Evolutionary conservation across 2,113 vertebrate genomes (phyloP).

Genomic region (Epinephelus fuscoguttatus): DNA sequence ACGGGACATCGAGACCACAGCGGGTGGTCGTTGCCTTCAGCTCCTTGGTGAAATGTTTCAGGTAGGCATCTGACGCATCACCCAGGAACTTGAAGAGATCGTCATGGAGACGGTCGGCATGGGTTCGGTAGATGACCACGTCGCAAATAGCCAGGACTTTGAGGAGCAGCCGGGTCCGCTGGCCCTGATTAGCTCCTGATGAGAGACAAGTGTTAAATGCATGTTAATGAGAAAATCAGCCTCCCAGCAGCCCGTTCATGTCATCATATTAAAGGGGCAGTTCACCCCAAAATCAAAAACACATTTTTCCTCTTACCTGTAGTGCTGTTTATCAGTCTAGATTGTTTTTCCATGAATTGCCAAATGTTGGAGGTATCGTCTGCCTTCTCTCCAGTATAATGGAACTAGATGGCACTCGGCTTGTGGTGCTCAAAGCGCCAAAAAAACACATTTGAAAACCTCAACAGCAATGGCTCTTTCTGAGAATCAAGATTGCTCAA

Average conservation of each 20-base stretch:
- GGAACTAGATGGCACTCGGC: no score
- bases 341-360: neutral
- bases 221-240: neutral
- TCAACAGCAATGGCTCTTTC: no score
- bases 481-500: no score
- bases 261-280: neutral
- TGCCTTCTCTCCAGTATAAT: no score
- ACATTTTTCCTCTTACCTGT: no score
- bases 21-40: constrained; percentile 97
- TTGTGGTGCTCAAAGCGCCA: no score
- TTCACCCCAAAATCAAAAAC: neutral
- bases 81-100: constrained; percentile 99
- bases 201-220: neutral
- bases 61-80: constrained; percentile 97
- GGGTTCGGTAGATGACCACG: constrained; percentile 97
- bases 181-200: constrained; percentile 92
- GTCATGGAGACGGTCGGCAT: constrained; percentile 96
- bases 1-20: constrained; percentile 96
- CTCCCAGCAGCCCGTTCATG: neutral
- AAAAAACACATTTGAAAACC: no score
- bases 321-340: neutral
- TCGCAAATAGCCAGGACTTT: constrained; percentile 98
- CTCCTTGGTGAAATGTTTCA: constrained; percentile 97
- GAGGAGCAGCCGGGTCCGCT: constrained; percentile 95
- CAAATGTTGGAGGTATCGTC: neutral